These are phyloP conservation scores for Pharmacophagus antenor DNA, from an alignment of 2,888 invertebrate species.

Conservation along the genomic window DNA sequence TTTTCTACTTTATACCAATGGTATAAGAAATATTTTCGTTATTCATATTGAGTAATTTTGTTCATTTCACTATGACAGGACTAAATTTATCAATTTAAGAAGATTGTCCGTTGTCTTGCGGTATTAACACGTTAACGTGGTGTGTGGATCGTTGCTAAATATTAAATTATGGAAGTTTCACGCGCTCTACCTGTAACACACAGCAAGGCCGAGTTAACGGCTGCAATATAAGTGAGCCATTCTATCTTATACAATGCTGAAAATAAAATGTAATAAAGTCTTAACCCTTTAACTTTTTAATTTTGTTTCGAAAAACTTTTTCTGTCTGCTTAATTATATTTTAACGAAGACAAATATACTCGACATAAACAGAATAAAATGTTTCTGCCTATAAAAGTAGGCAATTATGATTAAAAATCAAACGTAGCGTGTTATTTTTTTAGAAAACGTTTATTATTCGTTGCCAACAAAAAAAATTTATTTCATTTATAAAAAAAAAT, in stretches of 20 bases:
- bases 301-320: no score
- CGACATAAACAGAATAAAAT: no score
- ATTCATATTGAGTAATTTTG: constrained; percentile 38
- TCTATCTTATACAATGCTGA: not conserved
- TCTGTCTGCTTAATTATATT: no score
- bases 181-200: constrained; percentile 43
- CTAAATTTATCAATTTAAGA: constrained; percentile 73
- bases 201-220: constrained; percentile 26
- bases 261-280: not conserved
- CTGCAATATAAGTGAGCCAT: constrained; percentile 5
- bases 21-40: constrained; percentile 38
- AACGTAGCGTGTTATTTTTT: no score
- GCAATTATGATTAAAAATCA: no score
- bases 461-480: no score
- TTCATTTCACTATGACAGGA: constrained; percentile 57
- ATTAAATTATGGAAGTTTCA: constrained; percentile 63
- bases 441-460: no score
- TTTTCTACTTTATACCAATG: constrained; percentile 38
- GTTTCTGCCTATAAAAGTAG: no score
- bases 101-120: constrained; percentile 65
- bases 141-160: constrained; percentile 57
- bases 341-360: no score
- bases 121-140: constrained; percentile 71
- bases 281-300: no score
- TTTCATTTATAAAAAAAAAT: no score